Percentiles rank a stretch among this genome's conserved stretches.
These are phyloP conservation scores for Anabacerthia variegaticeps DNA, from an alignment of 2,797 vertebrate genomes.

Conservation along the genomic window DNA sequence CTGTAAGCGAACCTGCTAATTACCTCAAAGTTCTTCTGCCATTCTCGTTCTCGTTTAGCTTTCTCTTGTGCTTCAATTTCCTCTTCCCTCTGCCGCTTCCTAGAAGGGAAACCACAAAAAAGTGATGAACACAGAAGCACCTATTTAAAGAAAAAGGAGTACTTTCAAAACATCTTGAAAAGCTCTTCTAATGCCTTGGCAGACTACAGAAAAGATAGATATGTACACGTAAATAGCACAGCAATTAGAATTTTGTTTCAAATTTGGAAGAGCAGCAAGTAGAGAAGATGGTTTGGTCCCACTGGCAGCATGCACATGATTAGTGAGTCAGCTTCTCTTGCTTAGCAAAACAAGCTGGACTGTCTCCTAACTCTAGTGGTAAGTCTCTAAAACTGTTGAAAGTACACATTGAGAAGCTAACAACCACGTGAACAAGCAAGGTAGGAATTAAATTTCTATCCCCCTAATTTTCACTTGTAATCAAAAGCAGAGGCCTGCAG, in stretches of 20 bases:
- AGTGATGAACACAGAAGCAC: background rate
- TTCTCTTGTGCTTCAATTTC: constrained; percentile 96
- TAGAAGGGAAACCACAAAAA: constrained; percentile 65
- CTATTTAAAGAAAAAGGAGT: background rate
- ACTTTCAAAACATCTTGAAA: background rate
- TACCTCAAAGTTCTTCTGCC: constrained; percentile 99
- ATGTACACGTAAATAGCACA: background rate
- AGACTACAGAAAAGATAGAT: background rate
- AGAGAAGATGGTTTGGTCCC: background rate
- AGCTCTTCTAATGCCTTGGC: background rate
- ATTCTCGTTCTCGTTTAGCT: constrained; percentile 93
- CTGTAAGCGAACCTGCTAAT: background rate
- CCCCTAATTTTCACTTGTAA: background rate
- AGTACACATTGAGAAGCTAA: background rate
- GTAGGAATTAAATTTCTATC: background rate
- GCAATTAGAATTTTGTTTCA: background rate
- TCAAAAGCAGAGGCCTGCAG: background rate
- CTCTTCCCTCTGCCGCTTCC: constrained; percentile 96
- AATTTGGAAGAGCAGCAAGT: background rate
- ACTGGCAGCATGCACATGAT: background rate
- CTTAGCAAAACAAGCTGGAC: background rate
- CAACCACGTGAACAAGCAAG: background rate
- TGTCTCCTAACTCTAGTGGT: background rate
- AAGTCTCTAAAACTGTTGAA: background rate
- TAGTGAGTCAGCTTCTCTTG: background rate